Evolutionary conservation across 2,888 invertebrate species (phyloP), one percentile per base, ranked within the genome.

Genomic region (Pollenia griseotomentosa): DNA sequence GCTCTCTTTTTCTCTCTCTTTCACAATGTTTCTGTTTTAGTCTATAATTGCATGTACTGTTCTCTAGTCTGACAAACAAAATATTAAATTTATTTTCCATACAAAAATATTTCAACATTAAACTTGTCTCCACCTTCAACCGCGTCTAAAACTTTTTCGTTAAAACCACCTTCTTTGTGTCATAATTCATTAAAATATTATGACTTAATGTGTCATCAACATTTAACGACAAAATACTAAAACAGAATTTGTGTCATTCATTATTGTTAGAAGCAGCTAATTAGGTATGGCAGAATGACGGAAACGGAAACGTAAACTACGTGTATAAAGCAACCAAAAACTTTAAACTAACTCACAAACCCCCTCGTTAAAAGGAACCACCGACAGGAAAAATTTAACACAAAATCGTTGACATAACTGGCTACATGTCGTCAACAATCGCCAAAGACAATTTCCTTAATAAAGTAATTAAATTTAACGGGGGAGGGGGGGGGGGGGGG

Each of bases 201-300:
- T 81, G 80, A 80, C 77, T 65, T 61, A 74, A 78, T 57, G 61
- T 87, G 87, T 84, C 83, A 84, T 68, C 80, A 80, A 46, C 66
- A 55, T 68, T 83, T 75, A 23, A 44, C 10, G 11, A 14, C 19
- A 61, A 79, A 44, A n/a, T 33, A 33, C 33, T 33, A 73, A 59
- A 19, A 51, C 19, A 44, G 9, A 59, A 46, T 16, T 61, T 57
- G 9, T 74, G 65, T 33, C 59, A 68, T 74, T 33, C 59, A 68
- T 74, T 68, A 79, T 79, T 74, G 61, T 61, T 46, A 66, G 48
- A 81, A 81, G 10, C 73, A 84, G 53, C 73, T 79, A 84, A 84
- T 84, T 84, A 78, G 51, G 78, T 12, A 66, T 42, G 46, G 8
- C 57, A 66, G 42, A 78, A 78, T 40, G 23, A 65, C 33, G 66